A percentile compares a stretch with the other conserved stretches of the same genome.
Conservation (phyloP, 2,113 vertebrate genomes). For the Dasyprocta punctata region DNA sequence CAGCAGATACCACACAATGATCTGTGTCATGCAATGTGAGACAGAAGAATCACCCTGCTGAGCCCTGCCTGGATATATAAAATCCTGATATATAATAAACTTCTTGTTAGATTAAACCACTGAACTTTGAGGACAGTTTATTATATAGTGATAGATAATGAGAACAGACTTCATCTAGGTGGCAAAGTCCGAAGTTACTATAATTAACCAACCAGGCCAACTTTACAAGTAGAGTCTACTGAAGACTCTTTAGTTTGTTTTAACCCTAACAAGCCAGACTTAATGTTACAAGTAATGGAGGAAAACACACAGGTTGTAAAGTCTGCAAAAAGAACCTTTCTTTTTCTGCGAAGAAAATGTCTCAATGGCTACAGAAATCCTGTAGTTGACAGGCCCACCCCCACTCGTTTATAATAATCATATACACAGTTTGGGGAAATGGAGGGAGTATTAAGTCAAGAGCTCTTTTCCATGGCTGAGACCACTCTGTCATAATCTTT, state of each 20-base stretch:
- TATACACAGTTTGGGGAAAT: not conserved
- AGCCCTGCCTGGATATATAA: not conserved
- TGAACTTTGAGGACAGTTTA: not conserved
- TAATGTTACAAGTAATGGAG: not conserved
- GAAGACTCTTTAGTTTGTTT: not conserved
- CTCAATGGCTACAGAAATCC: not conserved
- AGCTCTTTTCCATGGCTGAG: not conserved
- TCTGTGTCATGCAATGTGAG: not conserved
- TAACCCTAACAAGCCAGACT: not conserved
- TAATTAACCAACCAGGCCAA: not conserved
- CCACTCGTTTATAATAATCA: not conserved
- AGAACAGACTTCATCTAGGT: not conserved
- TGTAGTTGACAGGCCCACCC: not conserved
- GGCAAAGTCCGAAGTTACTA: not conserved
- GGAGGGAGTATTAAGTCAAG: not conserved
- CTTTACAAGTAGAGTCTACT: not conserved
- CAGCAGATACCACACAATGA: not conserved
- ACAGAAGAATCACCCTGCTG: conserved; percentile 11
- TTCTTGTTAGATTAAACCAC: not conserved
- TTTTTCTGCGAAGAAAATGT: not conserved
- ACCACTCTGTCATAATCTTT: not conserved
- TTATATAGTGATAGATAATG: not conserved
- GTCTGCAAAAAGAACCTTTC: not conserved
- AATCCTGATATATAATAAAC: not conserved
- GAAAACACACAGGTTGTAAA: not conserved